A percentile compares a stretch with the other conserved stretches of the same genome.
Conservation (phyloP, 2,888 invertebrate species). For the Seladonia tumulorum region DNA sequence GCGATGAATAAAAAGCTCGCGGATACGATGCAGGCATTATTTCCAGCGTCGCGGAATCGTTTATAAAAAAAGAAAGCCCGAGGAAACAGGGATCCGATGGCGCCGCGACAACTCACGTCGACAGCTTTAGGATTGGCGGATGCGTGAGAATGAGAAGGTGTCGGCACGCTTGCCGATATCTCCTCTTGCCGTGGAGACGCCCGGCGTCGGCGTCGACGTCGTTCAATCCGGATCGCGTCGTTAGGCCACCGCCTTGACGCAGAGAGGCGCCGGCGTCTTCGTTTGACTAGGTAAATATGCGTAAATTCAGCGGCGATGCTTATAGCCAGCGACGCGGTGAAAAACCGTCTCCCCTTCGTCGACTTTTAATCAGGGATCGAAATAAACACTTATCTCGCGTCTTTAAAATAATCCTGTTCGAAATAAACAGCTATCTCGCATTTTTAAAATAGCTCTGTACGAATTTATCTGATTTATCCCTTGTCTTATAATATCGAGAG, state of each 20-base stretch:
- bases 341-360: conserved; percentile 39
- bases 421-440: neutral
- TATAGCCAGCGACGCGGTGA: conserved; percentile 52
- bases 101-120: conserved; percentile 62
- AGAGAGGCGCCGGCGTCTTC: conserved; percentile 71
- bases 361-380: conserved; percentile 45
- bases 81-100: conserved; percentile 58
- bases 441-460: neutral
- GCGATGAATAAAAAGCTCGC: conserved; percentile 34
- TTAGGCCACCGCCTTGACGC: conserved; percentile 54
- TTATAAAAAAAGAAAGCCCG: conserved; percentile 39
- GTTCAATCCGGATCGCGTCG: conserved; percentile 36
- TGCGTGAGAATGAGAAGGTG: conserved; percentile 49
- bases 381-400: neutral
- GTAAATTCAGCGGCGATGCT: conserved; percentile 71
- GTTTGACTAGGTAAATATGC: conserved; percentile 72
- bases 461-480: neutral
- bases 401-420: neutral
- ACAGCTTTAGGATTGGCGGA: conserved; percentile 72
- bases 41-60: conserved; percentile 54
- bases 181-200: conserved; percentile 15
- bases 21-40: conserved; percentile 62
- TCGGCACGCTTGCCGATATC: conserved; percentile 54
- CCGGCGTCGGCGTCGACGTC: conserved; percentile 17
- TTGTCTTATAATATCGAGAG: neutral